Evolutionary conservation across 64 coral and sea anemone genomes (phyloP), one percentile per base, ranked within the genome.

Genomic region (Stylophora pistillata): DNA sequence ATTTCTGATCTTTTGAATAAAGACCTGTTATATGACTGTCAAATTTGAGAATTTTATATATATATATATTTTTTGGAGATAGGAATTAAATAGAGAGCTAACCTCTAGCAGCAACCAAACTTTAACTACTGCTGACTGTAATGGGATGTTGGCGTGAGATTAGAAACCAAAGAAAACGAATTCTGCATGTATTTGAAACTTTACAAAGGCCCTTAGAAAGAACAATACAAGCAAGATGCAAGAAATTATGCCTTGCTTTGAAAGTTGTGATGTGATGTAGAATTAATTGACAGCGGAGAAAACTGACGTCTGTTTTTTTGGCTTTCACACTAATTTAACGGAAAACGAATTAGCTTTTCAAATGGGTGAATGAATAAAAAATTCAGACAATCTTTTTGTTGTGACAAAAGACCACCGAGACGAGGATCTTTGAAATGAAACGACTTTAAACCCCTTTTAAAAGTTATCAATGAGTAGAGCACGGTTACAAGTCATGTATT

Each of bases 241-340:
- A 17, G 64, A 64, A 33, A 34, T 81, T 81, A 62, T 34, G 57
- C 55, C 30, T 28, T 3, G 62, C 31, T 83, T 21, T 2, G 12
- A 0, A 69, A 69, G 61, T 52, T 84, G 32, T 69, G 10, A 61
- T 33, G 47, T 56, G n/a, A 26, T 59, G 65, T 53, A 27, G 26
- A 68, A 52, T 63, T 70, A 69, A 84, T 84, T 84, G 80, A 84
- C 62, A 41, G 15, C 12, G 23, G 33, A 23, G 28, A 52, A 84
- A 68, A 84, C 23, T 27, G 60, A 33, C 15, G 9, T 60, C 56
- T 69, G 23, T 14, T 82, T 47, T 53, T 69, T 69, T 66, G n/a
- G n/a, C 26, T 84, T 82, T 82, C 20, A 53, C 80, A 84, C 62
- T 33, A 70, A 15, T 69, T 84, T 70, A 84, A 84, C 80, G 59